Evolutionary conservation across 2,888 invertebrate genomes (phyloP).

Genomic region (Caenorhabditis drosophilae): DNA sequence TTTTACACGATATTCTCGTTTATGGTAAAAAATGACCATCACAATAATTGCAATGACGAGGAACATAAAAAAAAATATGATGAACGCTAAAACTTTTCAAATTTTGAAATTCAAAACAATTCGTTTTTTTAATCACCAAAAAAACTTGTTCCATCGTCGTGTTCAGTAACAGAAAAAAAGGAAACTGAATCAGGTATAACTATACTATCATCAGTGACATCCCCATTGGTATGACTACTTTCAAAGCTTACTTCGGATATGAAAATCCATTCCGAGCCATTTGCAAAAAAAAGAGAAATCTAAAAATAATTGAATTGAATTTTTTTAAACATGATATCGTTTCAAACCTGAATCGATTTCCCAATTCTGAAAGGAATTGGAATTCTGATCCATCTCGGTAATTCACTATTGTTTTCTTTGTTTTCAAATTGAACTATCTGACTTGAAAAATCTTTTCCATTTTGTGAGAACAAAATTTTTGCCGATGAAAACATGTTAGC

Average conservation of each 20-base stretch:
- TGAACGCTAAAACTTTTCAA: conserved; percentile 18
- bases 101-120: neutral
- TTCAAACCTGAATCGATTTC: conserved; percentile 78
- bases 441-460: conserved; percentile 46
- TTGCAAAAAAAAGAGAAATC: conserved; percentile 48
- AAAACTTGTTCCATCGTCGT: conserved; percentile 29
- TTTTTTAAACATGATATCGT: no score
- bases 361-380: conserved; percentile 83
- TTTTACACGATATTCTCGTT: conserved; percentile 47
- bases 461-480: conserved; percentile 33
- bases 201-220: conserved; percentile 26
- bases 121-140: conserved; percentile 21
- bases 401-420: conserved; percentile 51
- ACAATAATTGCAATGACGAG: conserved; percentile 26
- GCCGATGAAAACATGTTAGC: conserved; percentile 43
- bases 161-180: conserved; percentile 38
- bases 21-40: conserved; percentile 27
- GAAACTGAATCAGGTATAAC: conserved; percentile 33
- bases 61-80: conserved; percentile 34
- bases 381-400: conserved; percentile 81
- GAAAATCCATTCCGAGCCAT: conserved; percentile 56
- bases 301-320: no score
- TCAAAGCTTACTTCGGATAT: conserved; percentile 62
- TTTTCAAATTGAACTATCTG: conserved; percentile 43
- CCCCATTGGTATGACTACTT: conserved; percentile 35